These are phyloP conservation scores for Drosophila greeni DNA, from an alignment of 2,888 invertebrate genomes.

Conservation along the genomic window DNA sequence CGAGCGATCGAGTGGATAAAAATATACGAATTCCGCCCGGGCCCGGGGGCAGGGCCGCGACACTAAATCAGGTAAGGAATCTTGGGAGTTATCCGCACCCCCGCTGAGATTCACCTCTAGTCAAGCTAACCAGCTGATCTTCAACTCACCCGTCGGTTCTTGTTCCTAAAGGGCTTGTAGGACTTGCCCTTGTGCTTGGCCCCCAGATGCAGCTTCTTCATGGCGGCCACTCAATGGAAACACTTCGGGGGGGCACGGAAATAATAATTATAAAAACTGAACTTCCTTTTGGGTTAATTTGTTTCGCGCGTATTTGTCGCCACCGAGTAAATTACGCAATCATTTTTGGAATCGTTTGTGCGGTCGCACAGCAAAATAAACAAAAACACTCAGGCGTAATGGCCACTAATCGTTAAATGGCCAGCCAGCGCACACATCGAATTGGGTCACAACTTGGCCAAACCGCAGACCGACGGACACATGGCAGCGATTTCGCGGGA, in stretches of 20 bases:
- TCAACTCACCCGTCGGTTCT: constrained; percentile 76
- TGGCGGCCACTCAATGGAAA: constrained; percentile 27
- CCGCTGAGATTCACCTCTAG: too few relatives aligned
- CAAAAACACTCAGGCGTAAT: constrained; percentile 61
- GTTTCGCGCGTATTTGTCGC: constrained; percentile 26
- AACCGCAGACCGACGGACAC: constrained; percentile 19
- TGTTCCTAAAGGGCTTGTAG: constrained; percentile 73
- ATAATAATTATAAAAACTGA: not conserved
- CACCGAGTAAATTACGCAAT: constrained; percentile 65
- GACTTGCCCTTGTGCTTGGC: constrained; percentile 66
- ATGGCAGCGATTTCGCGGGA: constrained; percentile 28
- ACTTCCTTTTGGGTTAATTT: not conserved
- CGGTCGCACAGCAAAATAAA: constrained; percentile 55
- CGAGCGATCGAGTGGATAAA: constrained; percentile 63
- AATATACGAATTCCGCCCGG: constrained; percentile 55
- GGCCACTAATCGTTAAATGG: constrained; percentile 47
- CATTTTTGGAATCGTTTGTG: constrained; percentile 45
- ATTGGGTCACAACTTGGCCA: constrained; percentile 37
- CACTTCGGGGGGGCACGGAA: not conserved
- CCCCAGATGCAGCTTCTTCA: constrained; percentile 76
- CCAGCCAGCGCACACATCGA: constrained; percentile 34
- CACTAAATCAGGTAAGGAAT: constrained; percentile 14
- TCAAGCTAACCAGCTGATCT: constrained; percentile 1
- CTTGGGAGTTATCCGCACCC: too few relatives aligned
- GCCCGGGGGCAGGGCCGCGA: constrained; percentile 49